Evolutionary conservation across 2,113 vertebrate genomes (phyloP).

Genomic region (Carassius carassius): DNA sequence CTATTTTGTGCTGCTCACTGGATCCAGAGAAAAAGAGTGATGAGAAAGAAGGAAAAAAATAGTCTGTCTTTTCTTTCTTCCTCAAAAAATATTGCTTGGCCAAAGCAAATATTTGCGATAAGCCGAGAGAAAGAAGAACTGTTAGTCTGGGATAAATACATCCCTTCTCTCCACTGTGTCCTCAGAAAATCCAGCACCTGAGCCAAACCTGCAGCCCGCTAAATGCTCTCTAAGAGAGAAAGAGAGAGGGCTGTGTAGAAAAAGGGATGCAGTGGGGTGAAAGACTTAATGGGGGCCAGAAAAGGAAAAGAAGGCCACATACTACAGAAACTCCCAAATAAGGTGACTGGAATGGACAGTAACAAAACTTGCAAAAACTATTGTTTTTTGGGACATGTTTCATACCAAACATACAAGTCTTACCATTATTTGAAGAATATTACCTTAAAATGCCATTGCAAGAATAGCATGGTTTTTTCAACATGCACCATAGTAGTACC

Average conservation of each 20-base stretch:
- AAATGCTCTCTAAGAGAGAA: neutral
- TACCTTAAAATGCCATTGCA: neutral
- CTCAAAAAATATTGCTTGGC: slow-evolving; percentile 38
- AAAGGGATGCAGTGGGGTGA: neutral
- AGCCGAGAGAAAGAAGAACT: slow-evolving; percentile 31
- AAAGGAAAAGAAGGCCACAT: neutral
- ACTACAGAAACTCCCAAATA: neutral
- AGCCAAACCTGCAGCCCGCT: neutral
- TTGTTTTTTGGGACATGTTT: neutral
- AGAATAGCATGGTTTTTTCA: neutral
- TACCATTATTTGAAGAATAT: too few relatives aligned
- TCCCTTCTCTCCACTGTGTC: neutral
- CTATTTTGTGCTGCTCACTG: slow-evolving; percentile 1
- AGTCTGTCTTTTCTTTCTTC: slow-evolving; percentile 3
- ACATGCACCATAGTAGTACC: neutral
- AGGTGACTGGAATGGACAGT: neutral
- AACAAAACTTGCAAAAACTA: neutral
- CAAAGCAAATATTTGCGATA: slow-evolving; percentile 56
- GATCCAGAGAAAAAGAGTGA: neutral
- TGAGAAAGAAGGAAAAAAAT: neutral
- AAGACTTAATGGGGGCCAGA: neutral
- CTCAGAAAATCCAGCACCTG: slow-evolving; percentile 1
- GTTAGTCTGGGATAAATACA: slow-evolving; percentile 45
- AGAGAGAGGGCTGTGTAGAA: neutral
- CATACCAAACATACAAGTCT: too few relatives aligned